Evolutionary conservation across 2,797 vertebrate genomes (phyloP).

Genomic region (Sorex maritimensis): DNA sequence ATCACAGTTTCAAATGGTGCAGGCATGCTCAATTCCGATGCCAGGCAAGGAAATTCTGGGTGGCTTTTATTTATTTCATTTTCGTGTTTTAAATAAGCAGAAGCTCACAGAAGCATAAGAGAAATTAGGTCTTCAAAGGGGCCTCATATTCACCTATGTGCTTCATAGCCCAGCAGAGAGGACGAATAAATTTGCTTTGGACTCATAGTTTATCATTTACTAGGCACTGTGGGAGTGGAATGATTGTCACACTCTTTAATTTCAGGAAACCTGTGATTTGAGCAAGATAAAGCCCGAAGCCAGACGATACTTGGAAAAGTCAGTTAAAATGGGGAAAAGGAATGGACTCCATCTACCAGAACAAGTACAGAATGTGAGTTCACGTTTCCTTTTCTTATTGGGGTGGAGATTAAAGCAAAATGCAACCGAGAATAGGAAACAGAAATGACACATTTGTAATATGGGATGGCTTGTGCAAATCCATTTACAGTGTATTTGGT

Average conservation of each 20-base stretch:
- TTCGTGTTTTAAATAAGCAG: conserved; percentile 68
- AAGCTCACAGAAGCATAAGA: conserved; percentile 54
- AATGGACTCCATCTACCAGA: conserved; percentile 96
- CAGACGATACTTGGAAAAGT: conserved; percentile 94
- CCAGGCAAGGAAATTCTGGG: conserved; percentile 58
- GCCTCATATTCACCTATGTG: conserved; percentile 65
- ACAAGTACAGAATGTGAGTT: conserved; percentile 94
- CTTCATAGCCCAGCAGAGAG: conserved; percentile 47
- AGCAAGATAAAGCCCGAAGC: conserved; percentile 93
- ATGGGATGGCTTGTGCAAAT: conserved; percentile 44
- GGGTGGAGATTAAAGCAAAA: conserved; percentile 45
- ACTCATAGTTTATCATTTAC: conserved; percentile 58
- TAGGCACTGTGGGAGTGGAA: conserved; percentile 35
- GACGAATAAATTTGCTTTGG: conserved; percentile 60
- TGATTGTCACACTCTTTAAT: conserved; percentile 78
- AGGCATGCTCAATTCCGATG: conserved; percentile 44
- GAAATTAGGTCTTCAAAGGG: conserved; percentile 68
- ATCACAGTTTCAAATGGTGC: conserved; percentile 8
- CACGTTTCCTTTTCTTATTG: conserved; percentile 56
- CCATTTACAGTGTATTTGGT: conserved; percentile 19
- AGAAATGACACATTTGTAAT: conserved; percentile 52
- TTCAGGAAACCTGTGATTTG: conserved; percentile 92
- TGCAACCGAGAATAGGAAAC: not conserved
- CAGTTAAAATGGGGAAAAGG: conserved; percentile 94
- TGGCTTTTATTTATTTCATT: conserved; percentile 68